These are phyloP conservation scores for Latrodectus geometricus DNA, from an alignment of 1,140 invertebrate species.

Conservation along the genomic window DNA sequence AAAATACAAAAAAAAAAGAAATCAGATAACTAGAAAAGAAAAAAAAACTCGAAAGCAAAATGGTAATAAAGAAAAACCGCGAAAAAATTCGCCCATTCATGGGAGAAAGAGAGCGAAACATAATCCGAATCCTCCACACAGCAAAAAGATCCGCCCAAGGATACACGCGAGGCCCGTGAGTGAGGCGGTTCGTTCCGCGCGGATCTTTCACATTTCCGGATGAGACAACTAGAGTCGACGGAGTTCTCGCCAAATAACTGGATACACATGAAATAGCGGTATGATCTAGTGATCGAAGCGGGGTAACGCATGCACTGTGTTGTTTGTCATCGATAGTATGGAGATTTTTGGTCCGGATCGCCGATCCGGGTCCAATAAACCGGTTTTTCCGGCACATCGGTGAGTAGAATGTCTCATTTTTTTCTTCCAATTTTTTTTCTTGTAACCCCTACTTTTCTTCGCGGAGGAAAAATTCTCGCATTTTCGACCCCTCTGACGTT, in stretches of 20 bases:
- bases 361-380: not conserved
- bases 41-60: not conserved
- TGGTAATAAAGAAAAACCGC: conserved; percentile 8
- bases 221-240: not conserved
- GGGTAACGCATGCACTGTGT: not conserved
- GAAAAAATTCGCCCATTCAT: conserved; percentile 45
- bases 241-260: not conserved
- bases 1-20: not conserved
- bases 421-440: not conserved
- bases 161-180: conserved; percentile 10
- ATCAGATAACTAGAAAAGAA: not conserved
- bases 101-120: conserved; percentile 7
- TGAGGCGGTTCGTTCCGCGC: conserved; percentile 6
- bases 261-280: not conserved
- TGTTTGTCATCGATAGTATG: not conserved
- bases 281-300: not conserved
- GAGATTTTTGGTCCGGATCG: not conserved
- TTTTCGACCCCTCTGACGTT: too few relatives aligned
- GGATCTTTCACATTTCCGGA: conserved; percentile 18
- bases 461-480: too few relatives aligned
- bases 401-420: not conserved
- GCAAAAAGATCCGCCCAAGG: conserved; percentile 36
- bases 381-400: not conserved
- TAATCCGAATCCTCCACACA: conserved; percentile 2
- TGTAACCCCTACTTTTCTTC: not conserved